Evolutionary conservation across 2,797 vertebrate species (phyloP).

Genomic region (Bovichtus variegatus): DNA sequence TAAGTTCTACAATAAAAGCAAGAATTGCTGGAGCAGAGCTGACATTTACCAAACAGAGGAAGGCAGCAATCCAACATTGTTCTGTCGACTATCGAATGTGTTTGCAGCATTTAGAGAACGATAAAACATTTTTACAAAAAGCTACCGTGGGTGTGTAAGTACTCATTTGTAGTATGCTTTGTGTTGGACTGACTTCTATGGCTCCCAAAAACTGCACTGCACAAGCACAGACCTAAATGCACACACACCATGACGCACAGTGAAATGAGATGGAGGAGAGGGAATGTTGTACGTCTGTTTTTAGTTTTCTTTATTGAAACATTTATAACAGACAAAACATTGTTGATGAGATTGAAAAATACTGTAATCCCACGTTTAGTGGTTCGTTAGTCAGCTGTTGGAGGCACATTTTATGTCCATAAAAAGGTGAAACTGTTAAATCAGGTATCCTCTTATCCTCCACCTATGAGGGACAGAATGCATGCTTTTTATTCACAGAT

Average conservation of each 20-base stretch:
- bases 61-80: no score
- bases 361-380: neutral
- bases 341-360: neutral
- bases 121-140: neutral
- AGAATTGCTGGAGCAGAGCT: no score
- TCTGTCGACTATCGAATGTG: no score
- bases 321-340: no score
- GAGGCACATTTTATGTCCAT: neutral
- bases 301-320: no score
- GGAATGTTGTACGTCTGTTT: no score
- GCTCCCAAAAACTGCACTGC: neutral
- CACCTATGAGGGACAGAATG: neutral
- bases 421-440: neutral
- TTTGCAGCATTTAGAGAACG: neutral
- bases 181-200: neutral
- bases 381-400: neutral
- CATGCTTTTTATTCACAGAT: neutral
- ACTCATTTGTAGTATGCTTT: neutral
- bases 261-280: neutral
- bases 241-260: neutral
- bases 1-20: no score
- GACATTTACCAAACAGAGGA: no score
- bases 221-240: neutral
- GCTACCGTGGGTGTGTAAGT: neutral
- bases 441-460: neutral